Percentiles rank a stretch among this genome's conserved stretches.
Conservation (phyloP, 2,888 invertebrate species). For the Oxyteleia sp. region DNA sequence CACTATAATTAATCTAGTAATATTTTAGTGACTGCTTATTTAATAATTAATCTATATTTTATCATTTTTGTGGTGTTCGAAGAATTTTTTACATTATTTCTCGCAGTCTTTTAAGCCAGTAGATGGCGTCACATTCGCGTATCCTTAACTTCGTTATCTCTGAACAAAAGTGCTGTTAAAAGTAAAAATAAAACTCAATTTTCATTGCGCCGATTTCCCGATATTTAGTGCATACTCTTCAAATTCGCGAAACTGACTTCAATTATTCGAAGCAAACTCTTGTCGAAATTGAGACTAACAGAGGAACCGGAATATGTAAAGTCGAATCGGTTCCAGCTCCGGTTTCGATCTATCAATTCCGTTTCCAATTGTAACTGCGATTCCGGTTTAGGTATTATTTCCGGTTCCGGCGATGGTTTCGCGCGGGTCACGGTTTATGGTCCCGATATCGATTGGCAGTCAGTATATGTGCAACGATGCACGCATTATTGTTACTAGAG, state of each 20-base stretch:
- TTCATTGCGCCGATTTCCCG: constrained; percentile 38
- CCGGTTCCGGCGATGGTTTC: constrained; percentile 63
- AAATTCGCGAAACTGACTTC: constrained; percentile 25
- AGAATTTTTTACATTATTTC: too few species aligned
- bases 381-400: constrained; percentile 71
- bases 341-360: constrained; percentile 70
- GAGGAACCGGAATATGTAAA: constrained; percentile 62
- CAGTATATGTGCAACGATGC: constrained; percentile 45
- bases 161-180: constrained; percentile 6
- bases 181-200: constrained; percentile 3
- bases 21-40: too few species aligned
- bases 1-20: too few species aligned
- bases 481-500: constrained; percentile 42
- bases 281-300: constrained; percentile 11
- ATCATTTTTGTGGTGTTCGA: too few species aligned
- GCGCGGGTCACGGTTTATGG: constrained; percentile 57
- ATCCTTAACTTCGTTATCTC: not conserved
- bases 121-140: not conserved
- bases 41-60: too few species aligned
- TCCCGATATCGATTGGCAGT: constrained; percentile 55
- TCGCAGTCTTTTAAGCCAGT: not conserved
- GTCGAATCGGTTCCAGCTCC: constrained; percentile 56
- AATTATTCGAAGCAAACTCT: constrained; percentile 34
- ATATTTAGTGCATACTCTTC: constrained; percentile 39
- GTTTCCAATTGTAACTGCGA: constrained; percentile 66